Conservation (phyloP, 2,113 vertebrate species). For the Peromyscus californicus region DNA sequence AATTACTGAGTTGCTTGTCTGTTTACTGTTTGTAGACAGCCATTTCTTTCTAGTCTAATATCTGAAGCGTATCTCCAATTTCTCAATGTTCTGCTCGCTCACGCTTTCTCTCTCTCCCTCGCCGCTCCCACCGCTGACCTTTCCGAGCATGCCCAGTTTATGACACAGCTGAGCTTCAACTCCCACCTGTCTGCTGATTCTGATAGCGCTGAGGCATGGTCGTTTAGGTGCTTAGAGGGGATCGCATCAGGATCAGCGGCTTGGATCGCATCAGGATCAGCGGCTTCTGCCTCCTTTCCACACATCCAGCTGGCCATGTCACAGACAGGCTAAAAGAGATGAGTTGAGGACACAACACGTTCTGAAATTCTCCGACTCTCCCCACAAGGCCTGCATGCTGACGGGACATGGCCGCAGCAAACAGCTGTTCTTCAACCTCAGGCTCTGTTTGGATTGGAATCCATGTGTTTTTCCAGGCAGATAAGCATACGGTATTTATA, state of each 20-base stretch:
- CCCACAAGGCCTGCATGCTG: background rate
- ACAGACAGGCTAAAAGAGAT: background rate
- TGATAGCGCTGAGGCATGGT: background rate
- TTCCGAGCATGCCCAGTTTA: background rate
- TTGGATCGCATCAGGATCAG: background rate
- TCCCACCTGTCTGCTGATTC: conserved; percentile 10
- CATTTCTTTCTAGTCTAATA: background rate
- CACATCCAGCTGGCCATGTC: background rate
- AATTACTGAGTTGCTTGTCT: background rate
- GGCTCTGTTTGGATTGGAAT: background rate
- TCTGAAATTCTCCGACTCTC: background rate
- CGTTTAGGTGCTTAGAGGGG: background rate
- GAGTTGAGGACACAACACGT: too few relatives aligned
- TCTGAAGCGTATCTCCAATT: conserved; percentile 2
- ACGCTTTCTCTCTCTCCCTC: background rate
- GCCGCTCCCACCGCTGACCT: background rate
- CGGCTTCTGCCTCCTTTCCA: background rate
- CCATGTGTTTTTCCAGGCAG: conserved; percentile 6
- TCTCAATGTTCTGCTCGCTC: background rate
- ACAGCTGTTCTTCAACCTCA: background rate
- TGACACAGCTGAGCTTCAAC: background rate
- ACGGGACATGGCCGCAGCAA: background rate
- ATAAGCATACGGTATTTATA: background rate
- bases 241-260: background rate
- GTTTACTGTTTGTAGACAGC: background rate